Conservation (phyloP, 2,797 vertebrate species). For the Thamnophis elegans region DNA sequence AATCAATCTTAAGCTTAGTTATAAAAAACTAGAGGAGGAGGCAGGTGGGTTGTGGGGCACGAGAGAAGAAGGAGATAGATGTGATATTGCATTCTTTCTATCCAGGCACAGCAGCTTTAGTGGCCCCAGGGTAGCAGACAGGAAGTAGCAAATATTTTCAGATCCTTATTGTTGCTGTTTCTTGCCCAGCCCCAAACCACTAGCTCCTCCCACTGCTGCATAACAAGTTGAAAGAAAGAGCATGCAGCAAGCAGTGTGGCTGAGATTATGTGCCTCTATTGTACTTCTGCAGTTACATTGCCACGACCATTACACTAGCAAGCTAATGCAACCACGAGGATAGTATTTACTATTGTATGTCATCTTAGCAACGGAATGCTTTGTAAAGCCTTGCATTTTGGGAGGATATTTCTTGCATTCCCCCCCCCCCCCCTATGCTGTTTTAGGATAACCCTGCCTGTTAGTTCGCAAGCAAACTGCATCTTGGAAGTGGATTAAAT, state of each 20-base stretch:
- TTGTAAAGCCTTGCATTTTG: slow-evolving; percentile 27
- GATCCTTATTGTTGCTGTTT: slow-evolving; percentile 24
- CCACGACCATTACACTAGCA: neutral
- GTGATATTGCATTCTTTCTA: slow-evolving; percentile 11
- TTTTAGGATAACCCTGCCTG: neutral
- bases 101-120: slow-evolving; percentile 15
- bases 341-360: slow-evolving; percentile 14
- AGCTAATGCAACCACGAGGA: neutral
- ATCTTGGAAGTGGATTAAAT: slow-evolving; percentile 24
- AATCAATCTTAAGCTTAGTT: slow-evolving; percentile 13
- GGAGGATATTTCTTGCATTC: neutral
- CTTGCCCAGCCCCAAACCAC: slow-evolving; percentile 17
- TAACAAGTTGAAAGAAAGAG: slow-evolving; percentile 16
- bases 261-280: neutral
- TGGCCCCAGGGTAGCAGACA: slow-evolving; percentile 22
- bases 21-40: neutral
- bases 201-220: slow-evolving; percentile 33
- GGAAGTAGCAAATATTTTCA: slow-evolving; percentile 25
- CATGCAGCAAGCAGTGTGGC: slow-evolving; percentile 7
- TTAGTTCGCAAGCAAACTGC: neutral
- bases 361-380: slow-evolving; percentile 31
- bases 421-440: neutral
- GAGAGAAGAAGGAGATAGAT: neutral
- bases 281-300: slow-evolving; percentile 11
- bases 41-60: neutral